Base-by-base conservation (phyloP, 2,888 invertebrate species). In the Agonopterix subpropinquella region DNA sequence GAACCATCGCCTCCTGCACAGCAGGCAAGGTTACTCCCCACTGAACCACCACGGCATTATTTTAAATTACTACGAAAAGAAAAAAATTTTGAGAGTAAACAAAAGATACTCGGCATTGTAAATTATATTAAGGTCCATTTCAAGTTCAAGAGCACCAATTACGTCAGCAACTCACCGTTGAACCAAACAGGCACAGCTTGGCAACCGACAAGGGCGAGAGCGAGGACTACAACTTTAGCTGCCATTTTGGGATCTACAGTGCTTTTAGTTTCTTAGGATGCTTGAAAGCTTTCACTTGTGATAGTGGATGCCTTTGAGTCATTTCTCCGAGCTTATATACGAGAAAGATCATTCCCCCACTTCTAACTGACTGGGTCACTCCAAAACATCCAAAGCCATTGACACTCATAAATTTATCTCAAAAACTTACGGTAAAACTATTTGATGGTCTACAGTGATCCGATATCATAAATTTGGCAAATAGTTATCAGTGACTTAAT, bases 311-410 rank as follows among this genome's bases (percentile, higher is more conserved):
- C 61, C 65, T 66, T 64, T 75, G 75, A 70, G 77, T 70, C 78
- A 78, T 77, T 73, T 77, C 81, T 73, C 71, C 65, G 69, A 60
- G 71, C 68, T 77, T 86, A 77, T 86, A 87, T 87, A 86, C 77
- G 64, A 67, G 62, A 66, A 67, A 68, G 58, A 67, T 66, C 62
- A 67, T 69, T 65, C 54, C 76, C 81, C 86, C 82, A 82, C 70
- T 64, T 53, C 46, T 47, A 51, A 55, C 42, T 11, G 65, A 76
- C 70, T 77, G 66, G 77, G 79, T 79, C 76, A 77, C 64, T 60
- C 67, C 67, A 61, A 64, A 65, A 65, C 67, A 70, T 56, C 65
- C 63, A 66, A 65, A 74, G 77, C 72, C 73, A 77, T 76, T 77
- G 77, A 80, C 78, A 80, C 74, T 72, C 73, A 71, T 77, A 78